Conservation (phyloP, 2,888 invertebrate genomes). For the Sinelater perroti region DNA sequence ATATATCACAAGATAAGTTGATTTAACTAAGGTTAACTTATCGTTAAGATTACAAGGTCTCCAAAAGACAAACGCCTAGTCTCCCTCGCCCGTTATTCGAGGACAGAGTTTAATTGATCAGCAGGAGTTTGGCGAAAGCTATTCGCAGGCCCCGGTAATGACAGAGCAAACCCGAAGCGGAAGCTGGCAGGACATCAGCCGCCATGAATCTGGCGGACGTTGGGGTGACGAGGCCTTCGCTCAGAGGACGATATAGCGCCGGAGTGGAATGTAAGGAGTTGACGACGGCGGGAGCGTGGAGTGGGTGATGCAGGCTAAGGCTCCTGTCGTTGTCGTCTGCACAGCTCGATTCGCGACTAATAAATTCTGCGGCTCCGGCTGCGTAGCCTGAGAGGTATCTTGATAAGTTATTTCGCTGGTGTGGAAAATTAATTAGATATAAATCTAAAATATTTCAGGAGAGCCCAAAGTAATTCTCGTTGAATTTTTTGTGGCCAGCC, state of each 20-base stretch:
- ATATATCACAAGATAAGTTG: too few relatives aligned
- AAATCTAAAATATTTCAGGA: too few relatives aligned
- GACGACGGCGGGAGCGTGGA: conserved; percentile 42
- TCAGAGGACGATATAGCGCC: conserved; percentile 36
- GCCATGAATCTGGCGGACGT: conserved; percentile 33
- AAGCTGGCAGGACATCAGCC: conserved; percentile 35
- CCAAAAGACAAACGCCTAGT: too few relatives aligned
- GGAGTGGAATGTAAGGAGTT: conserved; percentile 36
- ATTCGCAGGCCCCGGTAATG: conserved; percentile 9
- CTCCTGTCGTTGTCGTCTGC: conserved; percentile 47
- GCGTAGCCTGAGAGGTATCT: conserved; percentile 19
- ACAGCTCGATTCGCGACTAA: conserved; percentile 35
- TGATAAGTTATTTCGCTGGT: too few relatives aligned
- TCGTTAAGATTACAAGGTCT: too few relatives aligned
- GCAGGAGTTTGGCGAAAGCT: too few relatives aligned
- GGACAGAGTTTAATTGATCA: too few relatives aligned
- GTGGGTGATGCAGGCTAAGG: conserved; percentile 55
- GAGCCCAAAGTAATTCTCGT: too few relatives aligned
- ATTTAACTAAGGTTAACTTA: too few relatives aligned
- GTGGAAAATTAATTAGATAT: too few relatives aligned
- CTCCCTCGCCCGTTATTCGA: too few relatives aligned
- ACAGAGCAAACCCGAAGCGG: conserved; percentile 32
- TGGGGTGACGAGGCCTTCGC: conserved; percentile 29
- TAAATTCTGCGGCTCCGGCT: conserved; percentile 27
- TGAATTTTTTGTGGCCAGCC: too few relatives aligned